A percentile compares a stretch with the other conserved stretches of the same genome.
Evolutionary conservation across 2,113 vertebrate genomes (phyloP).

Genomic region (Tragelaphus scriptus): DNA sequence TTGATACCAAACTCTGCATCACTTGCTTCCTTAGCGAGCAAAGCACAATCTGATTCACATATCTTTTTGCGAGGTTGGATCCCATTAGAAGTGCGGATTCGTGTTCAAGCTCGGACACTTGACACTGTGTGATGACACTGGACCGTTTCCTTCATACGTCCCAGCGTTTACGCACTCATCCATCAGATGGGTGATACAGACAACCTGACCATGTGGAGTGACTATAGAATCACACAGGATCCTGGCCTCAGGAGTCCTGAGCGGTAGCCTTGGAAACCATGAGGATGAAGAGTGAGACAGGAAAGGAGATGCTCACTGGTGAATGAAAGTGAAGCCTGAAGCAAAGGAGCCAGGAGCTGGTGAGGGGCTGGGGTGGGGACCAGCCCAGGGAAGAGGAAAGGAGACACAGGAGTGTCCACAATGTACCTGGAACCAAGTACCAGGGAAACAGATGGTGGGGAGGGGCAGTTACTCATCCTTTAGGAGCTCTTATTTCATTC

Average conservation of each 20-base stretch:
- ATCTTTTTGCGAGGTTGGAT: neutral
- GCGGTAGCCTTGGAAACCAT: too few species aligned
- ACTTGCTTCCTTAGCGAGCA: neutral
- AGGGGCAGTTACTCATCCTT: neutral
- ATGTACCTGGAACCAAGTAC: neutral
- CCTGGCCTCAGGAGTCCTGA: neutral
- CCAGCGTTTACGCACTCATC: too few species aligned
- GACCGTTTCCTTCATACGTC: neutral
- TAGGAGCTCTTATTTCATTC: neutral
- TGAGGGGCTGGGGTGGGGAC: rapidly evolving
- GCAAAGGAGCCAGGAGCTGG: neutral
- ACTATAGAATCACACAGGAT: neutral
- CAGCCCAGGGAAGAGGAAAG: neutral
- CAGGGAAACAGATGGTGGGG: neutral
- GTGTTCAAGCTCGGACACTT: neutral
- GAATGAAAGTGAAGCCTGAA: neutral
- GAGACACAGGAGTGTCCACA: rapidly evolving
- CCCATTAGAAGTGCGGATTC: neutral
- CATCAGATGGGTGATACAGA: neutral
- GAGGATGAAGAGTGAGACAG: rapidly evolving
- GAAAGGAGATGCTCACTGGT: neutral
- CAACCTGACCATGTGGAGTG: neutral
- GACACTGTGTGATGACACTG: neutral
- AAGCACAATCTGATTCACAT: neutral
- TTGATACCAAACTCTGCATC: neutral